Evolutionary conservation across 2,888 invertebrate genomes (phyloP), one percentile per base, ranked within the genome.

Genomic region (Tryphoninae sp.): DNA sequence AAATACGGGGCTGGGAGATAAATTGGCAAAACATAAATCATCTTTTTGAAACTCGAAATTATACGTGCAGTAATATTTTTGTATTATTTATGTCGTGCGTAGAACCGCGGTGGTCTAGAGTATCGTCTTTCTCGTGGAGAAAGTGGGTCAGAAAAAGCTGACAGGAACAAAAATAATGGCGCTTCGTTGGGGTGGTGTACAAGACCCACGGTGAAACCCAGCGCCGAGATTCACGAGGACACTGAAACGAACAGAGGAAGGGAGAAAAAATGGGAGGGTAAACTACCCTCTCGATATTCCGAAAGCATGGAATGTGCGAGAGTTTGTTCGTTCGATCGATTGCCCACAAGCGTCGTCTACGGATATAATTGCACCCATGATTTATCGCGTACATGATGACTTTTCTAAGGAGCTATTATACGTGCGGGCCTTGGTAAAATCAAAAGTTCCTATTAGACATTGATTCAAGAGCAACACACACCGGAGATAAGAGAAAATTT

Each of bases 301-400:
- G 55, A 22, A 45, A 45, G 67, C 58, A 67, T 80, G 49, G 42
- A 40, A 67, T 23, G 22, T 42, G 71, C 61, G 42, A 67, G 40
- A 33, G 33, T 73, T 68, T 33, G 33, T 33, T 33, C 55, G 67
- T 68, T 51, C 68, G 40, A 77, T 77, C 81, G 73, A 81, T 81
- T 68, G 40, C 49, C 49, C 61, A 49, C 59, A 33, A 16, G 67
- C 55, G 45, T 62, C 71, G 74, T 33, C 6, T 6, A 33, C 33
- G 33, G 33, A 72, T 19, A 69, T 77, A 77, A 77, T 81, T 81
- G 68, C 61, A 58, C 33, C 62, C 73, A 81, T 77, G 81, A 81
- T 81, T 77, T 77, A 77, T 42, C 23, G 72, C 62, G 16, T 13
- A 11, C 45, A n/a, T 40, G 23, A 9, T 62, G 49, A 49, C 42